Percentiles rank a stretch among this genome's conserved stretches.
Evolutionary conservation across 2,113 vertebrate genomes (phyloP).

Genomic region (Edolisoma coerulescens): DNA sequence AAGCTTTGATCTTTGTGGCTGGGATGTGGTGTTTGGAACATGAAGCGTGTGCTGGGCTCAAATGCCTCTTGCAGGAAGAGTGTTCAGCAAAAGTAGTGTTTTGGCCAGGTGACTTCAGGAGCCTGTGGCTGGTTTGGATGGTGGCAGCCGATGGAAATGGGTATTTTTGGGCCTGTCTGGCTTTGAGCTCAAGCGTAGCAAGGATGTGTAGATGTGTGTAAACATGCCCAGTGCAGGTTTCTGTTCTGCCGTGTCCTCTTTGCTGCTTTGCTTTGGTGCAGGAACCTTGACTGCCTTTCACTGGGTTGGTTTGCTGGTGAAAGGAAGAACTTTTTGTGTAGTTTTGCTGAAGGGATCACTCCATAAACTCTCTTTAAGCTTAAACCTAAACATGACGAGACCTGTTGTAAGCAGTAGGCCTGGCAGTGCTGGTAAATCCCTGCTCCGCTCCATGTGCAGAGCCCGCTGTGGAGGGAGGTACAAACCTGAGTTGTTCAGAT

Average conservation of each 20-base stretch:
- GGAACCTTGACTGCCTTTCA: background rate
- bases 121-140: background rate
- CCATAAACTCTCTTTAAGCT: background rate
- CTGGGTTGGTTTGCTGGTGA: background rate
- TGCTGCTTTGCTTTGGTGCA: background rate
- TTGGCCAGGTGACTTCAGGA: background rate
- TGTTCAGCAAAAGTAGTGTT: background rate
- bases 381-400: background rate
- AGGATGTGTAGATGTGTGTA: background rate
- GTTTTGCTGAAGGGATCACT: background rate
- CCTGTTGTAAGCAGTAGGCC: background rate
- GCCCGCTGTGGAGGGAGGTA: accelerated
- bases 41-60: background rate
- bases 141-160: background rate
- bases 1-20: slow-evolving; percentile 3
- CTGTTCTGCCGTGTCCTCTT: background rate
- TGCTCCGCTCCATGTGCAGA: accelerated
- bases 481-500: background rate
- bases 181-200: background rate
- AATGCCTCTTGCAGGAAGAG: background rate
- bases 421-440: background rate
- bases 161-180: background rate
- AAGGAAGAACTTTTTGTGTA: background rate
- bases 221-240: accelerated
- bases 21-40: background rate